A percentile compares a stretch with the other conserved stretches of the same genome.
phyloP scores from a whole-genome alignment of 1,140 invertebrate genomes.

The Euwallacea similis region DNA sequence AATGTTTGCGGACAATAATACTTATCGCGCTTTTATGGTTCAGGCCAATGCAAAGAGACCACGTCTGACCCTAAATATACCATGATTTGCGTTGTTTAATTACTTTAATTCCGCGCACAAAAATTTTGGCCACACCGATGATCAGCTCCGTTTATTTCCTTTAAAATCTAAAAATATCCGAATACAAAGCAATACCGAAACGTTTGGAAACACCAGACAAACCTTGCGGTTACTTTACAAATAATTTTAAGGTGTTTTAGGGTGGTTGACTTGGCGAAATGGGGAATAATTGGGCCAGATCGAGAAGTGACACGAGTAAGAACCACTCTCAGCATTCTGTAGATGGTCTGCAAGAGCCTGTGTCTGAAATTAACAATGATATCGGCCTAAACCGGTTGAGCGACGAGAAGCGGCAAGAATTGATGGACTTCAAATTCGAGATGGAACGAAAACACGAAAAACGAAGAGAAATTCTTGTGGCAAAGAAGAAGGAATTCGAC shows the following conservation, averaged over 20 bases:
- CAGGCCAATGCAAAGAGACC: too few species aligned
- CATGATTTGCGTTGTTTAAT: too few species aligned
- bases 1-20: too few species aligned
- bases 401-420: slow-evolving; percentile 39
- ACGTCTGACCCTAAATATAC: too few species aligned
- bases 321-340: neutral
- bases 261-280: slow-evolving; percentile 15
- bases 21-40: too few species aligned
- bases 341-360: too few species aligned
- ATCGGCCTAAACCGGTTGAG: slow-evolving; percentile 27
- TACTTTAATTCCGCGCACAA: slow-evolving; percentile 19
- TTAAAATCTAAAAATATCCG: slow-evolving; percentile 33
- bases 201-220: too few species aligned
- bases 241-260: slow-evolving; percentile 4
- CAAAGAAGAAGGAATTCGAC: slow-evolving; percentile 61
- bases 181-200: slow-evolving; percentile 22
- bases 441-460: slow-evolving; percentile 60
- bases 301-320: neutral
- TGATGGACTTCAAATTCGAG: slow-evolving; percentile 63
- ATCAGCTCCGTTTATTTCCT: slow-evolving; percentile 22
- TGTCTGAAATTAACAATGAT: neutral
- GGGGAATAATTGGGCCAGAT: slow-evolving; percentile 53
- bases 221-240: too few species aligned
- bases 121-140: slow-evolving; percentile 7
- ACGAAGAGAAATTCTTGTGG: slow-evolving; percentile 60